Conservation (phyloP, 2,888 invertebrate species). For the Hypsopygia costalis region DNA sequence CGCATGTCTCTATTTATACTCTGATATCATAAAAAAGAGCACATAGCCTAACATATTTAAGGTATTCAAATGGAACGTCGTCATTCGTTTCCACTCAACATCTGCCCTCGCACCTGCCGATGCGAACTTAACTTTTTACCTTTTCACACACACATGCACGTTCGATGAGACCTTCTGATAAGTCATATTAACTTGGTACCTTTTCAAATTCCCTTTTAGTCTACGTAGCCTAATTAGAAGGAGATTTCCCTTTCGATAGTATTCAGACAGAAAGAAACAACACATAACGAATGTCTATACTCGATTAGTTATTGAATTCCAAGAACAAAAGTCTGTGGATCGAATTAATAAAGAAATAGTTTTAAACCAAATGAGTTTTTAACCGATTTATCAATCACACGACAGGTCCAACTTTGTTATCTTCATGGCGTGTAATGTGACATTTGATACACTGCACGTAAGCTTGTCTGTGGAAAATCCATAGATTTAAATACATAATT, state of each 20-base stretch:
- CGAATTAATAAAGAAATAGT: too few relatives aligned
- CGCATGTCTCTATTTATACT: not conserved
- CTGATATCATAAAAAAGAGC: conserved; percentile 5
- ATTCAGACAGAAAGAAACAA: conserved; percentile 1
- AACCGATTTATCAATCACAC: too few relatives aligned
- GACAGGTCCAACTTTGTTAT: too few relatives aligned
- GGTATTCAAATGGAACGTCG: conserved; percentile 9
- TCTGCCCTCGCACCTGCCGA: conserved; percentile 22
- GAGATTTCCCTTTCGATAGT: conserved; percentile 1
- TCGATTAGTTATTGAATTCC: too few relatives aligned
- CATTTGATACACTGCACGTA: too few relatives aligned
- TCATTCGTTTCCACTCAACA: conserved; percentile 13
- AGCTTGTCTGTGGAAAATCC: too few relatives aligned
- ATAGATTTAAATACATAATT: not conserved
- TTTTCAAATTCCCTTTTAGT: conserved; percentile 28
- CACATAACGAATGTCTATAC: too few relatives aligned
- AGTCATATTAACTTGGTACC: conserved; percentile 19
- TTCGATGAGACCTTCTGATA: conserved; percentile 11
- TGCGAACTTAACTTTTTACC: conserved; percentile 15
- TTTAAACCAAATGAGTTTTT: too few relatives aligned
- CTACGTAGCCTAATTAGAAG: conserved; percentile 12
- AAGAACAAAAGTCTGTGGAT: too few relatives aligned
- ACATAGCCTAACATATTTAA: conserved; percentile 5
- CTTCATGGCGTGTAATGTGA: too few relatives aligned
- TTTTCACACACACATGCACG: conserved; percentile 8